A percentile compares a stretch with the other conserved stretches of the same genome.
These are phyloP conservation scores for Apantesis nais DNA, from an alignment of 2,888 invertebrate genomes.

Conservation along the genomic window DNA sequence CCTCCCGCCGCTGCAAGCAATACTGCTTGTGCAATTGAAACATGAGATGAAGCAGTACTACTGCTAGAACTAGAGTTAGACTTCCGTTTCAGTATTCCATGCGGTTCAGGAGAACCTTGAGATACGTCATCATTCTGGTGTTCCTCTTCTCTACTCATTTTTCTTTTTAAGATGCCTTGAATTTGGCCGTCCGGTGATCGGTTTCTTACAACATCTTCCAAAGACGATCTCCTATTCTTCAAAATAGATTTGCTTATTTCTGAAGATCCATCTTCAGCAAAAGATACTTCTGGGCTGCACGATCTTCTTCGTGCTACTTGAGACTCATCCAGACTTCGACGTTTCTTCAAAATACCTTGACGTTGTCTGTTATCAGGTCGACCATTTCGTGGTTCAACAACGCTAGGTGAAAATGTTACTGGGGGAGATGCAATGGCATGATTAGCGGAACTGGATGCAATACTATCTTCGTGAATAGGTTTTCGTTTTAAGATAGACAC, in stretches of 20 bases:
- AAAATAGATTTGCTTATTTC: constrained; percentile 88
- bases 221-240: constrained; percentile 89
- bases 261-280: constrained; percentile 82
- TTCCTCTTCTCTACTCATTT: constrained; percentile 88
- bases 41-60: constrained; percentile 87
- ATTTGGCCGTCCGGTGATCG: constrained; percentile 88
- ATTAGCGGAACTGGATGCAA: constrained; percentile 78
- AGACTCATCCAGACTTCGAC: constrained; percentile 92
- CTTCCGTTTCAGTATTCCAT: constrained; percentile 92
- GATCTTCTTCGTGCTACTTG: constrained; percentile 89
- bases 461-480: constrained; percentile 83
- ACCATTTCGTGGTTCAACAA: constrained; percentile 88
- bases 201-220: constrained; percentile 89
- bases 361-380: constrained; percentile 85
- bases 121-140: constrained; percentile 87
- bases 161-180: constrained; percentile 89
- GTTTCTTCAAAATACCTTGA: constrained; percentile 93
- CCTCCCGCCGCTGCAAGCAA: constrained; percentile 88
- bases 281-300: constrained; percentile 89
- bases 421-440: constrained; percentile 87
- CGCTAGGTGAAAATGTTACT: constrained; percentile 92
- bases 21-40: constrained; percentile 89
- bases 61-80: constrained; percentile 89
- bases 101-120: constrained; percentile 88
- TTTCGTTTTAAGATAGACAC: constrained; percentile 90